A percentile compares a stretch with the other conserved stretches of the same genome.
These are phyloP conservation scores for Thaleichthys pacificus DNA, from an alignment of 2,797 vertebrate genomes.

Conservation along the genomic window DNA sequence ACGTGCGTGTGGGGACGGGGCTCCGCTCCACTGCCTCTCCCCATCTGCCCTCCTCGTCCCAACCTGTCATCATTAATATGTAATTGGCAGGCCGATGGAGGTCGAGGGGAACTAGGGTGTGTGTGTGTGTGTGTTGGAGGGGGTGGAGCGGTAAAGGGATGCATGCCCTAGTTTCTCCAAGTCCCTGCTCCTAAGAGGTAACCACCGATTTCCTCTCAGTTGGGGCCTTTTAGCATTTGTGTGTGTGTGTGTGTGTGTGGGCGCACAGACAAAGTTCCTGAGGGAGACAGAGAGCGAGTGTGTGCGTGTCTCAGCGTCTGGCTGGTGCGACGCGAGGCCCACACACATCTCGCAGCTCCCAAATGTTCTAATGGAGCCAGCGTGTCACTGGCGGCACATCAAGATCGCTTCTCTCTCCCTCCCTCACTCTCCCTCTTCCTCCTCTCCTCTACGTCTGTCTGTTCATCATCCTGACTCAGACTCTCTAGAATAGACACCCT, in stretches of 20 bases:
- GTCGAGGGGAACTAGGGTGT: background rate
- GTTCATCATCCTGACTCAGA: constrained; percentile 5
- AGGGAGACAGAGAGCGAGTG: background rate
- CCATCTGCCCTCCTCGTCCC: no score
- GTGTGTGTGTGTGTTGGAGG: constrained; percentile 14
- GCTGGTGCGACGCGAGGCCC: background rate
- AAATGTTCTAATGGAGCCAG: constrained; percentile 39
- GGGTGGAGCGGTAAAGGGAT: background rate
- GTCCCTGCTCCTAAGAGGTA: no score
- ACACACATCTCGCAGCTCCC: constrained; percentile 5
- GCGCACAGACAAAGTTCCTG: no score
- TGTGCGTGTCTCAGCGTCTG: background rate
- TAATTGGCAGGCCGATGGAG: background rate
- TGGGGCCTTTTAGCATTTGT: background rate
- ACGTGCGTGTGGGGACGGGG: background rate
- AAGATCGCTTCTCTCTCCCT: constrained; percentile 45
- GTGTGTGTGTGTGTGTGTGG: background rate
- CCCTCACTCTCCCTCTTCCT: constrained; percentile 37
- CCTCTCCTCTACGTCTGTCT: constrained; percentile 8
- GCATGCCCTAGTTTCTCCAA: background rate
- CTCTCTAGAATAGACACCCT: constrained; percentile 4
- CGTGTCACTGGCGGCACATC: constrained; percentile 66
- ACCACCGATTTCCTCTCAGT: background rate
- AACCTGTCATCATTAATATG: constrained; percentile 5
- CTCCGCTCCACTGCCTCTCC: background rate